Evolutionary conservation across 2,797 vertebrate genomes (phyloP), one percentile per base, ranked within the genome.

Genomic region (Gambelia wislizenii): DNA sequence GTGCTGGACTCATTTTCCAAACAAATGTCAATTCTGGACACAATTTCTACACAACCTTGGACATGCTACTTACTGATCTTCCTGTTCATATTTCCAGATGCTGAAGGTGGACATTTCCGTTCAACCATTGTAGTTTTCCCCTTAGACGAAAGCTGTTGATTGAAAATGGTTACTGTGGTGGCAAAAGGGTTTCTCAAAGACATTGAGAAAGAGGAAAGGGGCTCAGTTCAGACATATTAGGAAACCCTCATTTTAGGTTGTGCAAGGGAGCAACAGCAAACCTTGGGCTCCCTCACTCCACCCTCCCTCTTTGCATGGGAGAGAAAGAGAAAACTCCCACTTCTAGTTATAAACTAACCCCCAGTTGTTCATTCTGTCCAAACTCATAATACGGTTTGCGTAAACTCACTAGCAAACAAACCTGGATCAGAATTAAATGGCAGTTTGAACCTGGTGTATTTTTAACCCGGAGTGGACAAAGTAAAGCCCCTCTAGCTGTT

Each of bases 61-160:
- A 92, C 91, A 30, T 27, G 44, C 49, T 77, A 98, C 98, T 97
- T 95, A 99, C 99, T 98, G 95, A 99, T 99, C 94, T 99, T 99
- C 91, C 98, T 97, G 95, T 98, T 98, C 92, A 80, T 94, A 91
- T 98, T 99, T 91, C 98, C 98, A 36, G 98, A 96, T 1, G 96
- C 90, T 69, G 96, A 84, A 5, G 97, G 89, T 44, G 96, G 92
- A 87, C 96, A 97, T 74, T 97, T 97, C 87, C 91, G 89, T 86
- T 98, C 97, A 27, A 96, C 95, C 79, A 97, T 94, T 42, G 88
- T 87, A 79, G 90, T 95, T 93, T 93, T 98, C 36, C 98, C 98
- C 91, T 98, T 99, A 22, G 98, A 98, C 3, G 98, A 98, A 95
- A 99, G 98, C 98, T 99, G 96, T 88, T 89, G 95, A 90, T 95